phyloP scores from a whole-genome alignment of 2,888 invertebrate species.

The Sinohyriopsis cumingii region DNA sequence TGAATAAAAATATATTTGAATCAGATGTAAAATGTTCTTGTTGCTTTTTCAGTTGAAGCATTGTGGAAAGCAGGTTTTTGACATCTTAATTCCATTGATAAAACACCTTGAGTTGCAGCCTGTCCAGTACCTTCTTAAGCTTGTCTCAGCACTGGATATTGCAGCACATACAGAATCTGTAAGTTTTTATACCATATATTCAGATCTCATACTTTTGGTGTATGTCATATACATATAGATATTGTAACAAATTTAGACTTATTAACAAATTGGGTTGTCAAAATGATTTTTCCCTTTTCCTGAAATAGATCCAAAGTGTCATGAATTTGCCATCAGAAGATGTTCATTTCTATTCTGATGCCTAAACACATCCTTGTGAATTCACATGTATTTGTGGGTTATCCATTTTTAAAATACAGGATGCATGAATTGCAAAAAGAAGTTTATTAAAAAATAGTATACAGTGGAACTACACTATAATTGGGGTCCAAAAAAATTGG shows the following conservation, averaged over 20 bases:
- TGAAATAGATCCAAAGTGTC: too few species aligned
- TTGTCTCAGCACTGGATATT: conserved; percentile 90
- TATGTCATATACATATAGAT: too few species aligned
- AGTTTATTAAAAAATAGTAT: too few species aligned
- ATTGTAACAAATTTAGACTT: background rate
- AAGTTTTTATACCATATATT: conserved; percentile 28
- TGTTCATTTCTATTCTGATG: too few species aligned
- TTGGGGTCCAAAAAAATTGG: too few species aligned
- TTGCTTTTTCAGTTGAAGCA: conserved; percentile 81
- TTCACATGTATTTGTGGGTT: too few species aligned
- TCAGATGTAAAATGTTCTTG: background rate
- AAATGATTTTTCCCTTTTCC: background rate
- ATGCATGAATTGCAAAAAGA: too few species aligned
- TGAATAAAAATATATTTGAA: too few species aligned
- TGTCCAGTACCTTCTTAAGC: conserved; percentile 88
- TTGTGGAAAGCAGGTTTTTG: conserved; percentile 94
- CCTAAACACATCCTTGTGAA: too few species aligned
- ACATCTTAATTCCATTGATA: conserved; percentile 89
- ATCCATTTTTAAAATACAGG: too few species aligned
- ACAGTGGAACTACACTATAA: too few species aligned
- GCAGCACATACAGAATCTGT: conserved; percentile 94
- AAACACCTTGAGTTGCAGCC: conserved; percentile 91
- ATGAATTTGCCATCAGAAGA: too few species aligned
- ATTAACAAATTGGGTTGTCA: background rate
- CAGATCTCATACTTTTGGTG: background rate